Base-by-base conservation (phyloP, 2,888 invertebrate genomes). In the Watsonalla cultraria region DNA sequence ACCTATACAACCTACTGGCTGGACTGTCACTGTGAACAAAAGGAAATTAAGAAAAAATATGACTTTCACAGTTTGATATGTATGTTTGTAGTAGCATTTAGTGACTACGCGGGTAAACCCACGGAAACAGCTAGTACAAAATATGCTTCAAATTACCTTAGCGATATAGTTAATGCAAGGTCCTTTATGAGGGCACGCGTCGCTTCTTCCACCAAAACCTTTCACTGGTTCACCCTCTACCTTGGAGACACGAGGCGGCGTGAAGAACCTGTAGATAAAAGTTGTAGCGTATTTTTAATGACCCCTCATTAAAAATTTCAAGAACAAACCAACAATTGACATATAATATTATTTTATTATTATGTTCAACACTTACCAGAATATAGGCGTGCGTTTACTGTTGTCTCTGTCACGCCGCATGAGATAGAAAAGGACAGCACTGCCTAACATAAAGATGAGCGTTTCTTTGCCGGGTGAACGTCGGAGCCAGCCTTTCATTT, bases 391-490 rank as follows among this genome's bases (percentile, higher is more conserved):
- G 48, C 83, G 74, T 60, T 84, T 86, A 6, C 74, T 67, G 63
- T 84, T 91, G 46, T 90, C 90, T 64, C 80, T 83, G 53, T 91
- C 90, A 60, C 78, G 69, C 55, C 91, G 72, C 83, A 90, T 84
- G 15, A 91, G 80, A 66, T 91, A 91, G 77, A 91, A 91, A 66
- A 91, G 84, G 66, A 82, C 74, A n/a, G 91, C 86, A 56, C 90
- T 91, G 54, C 91, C 87, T 46, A 86, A 59, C 91, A 91, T 91
- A 62, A 91, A 91, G 24, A 90, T 76, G 0, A 91, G 60, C 0
- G 91, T 91, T 56, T 91, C 91, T 49, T 80, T 80, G 14, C 84
- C 79, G 1, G 86, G 76, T 2, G 91, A 78, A 46, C 86, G 78
- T 50, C 86, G 82, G 0, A 90, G 68, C 82, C 85, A 87, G 6